Percentiles rank a stretch among this genome's conserved stretches.
phyloP scores from a whole-genome alignment of 2,888 invertebrate species.

The Troides helena region DNA sequence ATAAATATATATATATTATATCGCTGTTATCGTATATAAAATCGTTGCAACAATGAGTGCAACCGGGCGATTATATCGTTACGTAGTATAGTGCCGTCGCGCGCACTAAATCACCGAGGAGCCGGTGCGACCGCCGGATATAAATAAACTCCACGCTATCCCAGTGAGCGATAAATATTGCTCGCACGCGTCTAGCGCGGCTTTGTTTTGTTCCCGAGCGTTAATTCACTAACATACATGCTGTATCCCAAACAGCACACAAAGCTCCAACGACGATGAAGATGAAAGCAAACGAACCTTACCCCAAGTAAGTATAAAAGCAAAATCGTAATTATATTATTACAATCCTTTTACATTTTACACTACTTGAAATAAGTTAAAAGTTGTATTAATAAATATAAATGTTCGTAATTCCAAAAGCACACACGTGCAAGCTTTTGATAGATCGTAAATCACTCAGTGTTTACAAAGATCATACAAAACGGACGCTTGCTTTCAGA shows the following conservation, averaged over 20 bases:
- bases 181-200: constrained; percentile 32
- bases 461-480: constrained; percentile 14
- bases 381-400: constrained; percentile 2
- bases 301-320: too few relatives aligned
- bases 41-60: background rate
- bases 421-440: constrained; percentile 1
- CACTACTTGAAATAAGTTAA: too few relatives aligned
- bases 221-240: constrained; percentile 37
- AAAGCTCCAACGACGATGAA: background rate
- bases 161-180: constrained; percentile 37
- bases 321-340: too few relatives aligned
- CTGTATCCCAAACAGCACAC: constrained; percentile 22
- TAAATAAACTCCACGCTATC: constrained; percentile 36
- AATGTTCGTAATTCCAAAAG: background rate
- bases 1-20: too few relatives aligned
- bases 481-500: constrained; percentile 11
- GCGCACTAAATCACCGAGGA: constrained; percentile 35
- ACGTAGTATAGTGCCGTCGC: constrained; percentile 9
- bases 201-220: constrained; percentile 38
- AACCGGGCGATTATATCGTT: constrained; percentile 8
- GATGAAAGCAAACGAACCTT: too few relatives aligned
- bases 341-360: too few relatives aligned
- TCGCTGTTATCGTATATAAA: background rate
- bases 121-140: constrained; percentile 29
- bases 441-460: constrained; percentile 13